A percentile compares a stretch with the other conserved stretches of the same genome.
Evolutionary conservation across 2,113 vertebrate species (phyloP).

Genomic region (Anguilla japonica): DNA sequence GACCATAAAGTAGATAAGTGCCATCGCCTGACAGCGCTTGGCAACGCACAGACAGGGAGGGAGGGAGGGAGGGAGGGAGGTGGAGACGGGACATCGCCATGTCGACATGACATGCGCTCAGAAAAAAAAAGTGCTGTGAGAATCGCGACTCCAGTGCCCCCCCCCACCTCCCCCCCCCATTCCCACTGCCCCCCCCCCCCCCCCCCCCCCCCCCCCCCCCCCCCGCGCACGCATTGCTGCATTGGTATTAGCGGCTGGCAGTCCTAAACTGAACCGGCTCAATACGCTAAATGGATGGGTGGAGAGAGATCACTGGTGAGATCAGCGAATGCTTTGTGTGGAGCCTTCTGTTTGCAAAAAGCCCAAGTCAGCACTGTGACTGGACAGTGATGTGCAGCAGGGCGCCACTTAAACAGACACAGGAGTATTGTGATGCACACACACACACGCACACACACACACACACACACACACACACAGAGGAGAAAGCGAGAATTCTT

Average conservation of each 20-base stretch:
- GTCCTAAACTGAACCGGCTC: conserved; percentile 10
- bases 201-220: not conserved
- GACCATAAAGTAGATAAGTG: not conserved
- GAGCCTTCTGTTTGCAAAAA: not conserved
- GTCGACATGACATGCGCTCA: not conserved
- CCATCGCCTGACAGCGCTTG: not conserved
- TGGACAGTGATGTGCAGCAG: not conserved
- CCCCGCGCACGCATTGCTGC: not conserved
- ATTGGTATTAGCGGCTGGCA: not conserved
- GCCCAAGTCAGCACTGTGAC: conserved; percentile 12
- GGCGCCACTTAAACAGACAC: not conserved
- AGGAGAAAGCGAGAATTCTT: not conserved
- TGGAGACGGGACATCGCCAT: not conserved
- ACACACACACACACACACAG: not conserved
- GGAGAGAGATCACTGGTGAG: conserved; percentile 21
- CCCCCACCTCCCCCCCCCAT: no score
- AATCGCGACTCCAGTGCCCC: no score
- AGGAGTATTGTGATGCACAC: not conserved
- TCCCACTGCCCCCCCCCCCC: not conserved
- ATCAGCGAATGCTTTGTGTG: conserved; percentile 38
- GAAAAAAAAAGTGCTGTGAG: not conserved
- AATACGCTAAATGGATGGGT: conserved; percentile 15
- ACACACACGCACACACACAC: not conserved
- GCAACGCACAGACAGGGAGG: not conserved
- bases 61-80: not conserved